These are phyloP conservation scores for Cirrhinus mrigala DNA, from an alignment of 2,797 vertebrate genomes.

Conservation along the genomic window DNA sequence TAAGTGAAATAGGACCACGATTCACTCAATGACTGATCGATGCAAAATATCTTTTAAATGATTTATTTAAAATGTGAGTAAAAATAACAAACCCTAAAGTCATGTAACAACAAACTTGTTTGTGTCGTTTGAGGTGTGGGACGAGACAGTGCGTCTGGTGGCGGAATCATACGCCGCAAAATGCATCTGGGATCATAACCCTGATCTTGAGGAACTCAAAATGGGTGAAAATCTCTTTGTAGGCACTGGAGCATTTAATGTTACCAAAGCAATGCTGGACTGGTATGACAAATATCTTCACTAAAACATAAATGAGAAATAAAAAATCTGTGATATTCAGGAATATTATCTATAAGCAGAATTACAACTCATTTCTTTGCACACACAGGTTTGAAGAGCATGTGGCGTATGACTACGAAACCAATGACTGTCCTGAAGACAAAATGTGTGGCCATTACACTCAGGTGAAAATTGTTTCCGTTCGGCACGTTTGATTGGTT, in stretches of 20 bases:
- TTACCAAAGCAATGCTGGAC: constrained; percentile 61
- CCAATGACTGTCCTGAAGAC: constrained; percentile 72
- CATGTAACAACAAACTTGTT: not conserved
- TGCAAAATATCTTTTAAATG: not conserved
- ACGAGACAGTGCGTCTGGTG: constrained; percentile 61
- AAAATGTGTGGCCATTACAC: constrained; percentile 81
- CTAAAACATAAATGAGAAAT: not conserved
- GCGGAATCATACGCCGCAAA: constrained; percentile 70
- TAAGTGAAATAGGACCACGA: too few species aligned
- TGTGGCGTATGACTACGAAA: constrained; percentile 66
- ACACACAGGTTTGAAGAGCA: constrained; percentile 44
- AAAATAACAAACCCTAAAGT: not conserved
- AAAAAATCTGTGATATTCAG: not conserved
- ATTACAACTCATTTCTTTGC: not conserved
- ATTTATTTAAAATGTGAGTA: not conserved
- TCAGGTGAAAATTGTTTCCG: constrained; percentile 69
- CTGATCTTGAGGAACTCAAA: constrained; percentile 51
- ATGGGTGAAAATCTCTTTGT: constrained; percentile 76
- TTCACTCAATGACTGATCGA: not conserved
- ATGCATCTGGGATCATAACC: constrained; percentile 78
- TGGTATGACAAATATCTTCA: constrained; percentile 70
- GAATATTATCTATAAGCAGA: not conserved
- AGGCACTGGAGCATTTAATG: constrained; percentile 55
- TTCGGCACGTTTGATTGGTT: not conserved
- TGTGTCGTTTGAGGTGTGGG: constrained; percentile 71